Evolutionary conservation across 92 coral and sea anemone genomes (phyloP).

Genomic region (Parazoanthus darwini): DNA sequence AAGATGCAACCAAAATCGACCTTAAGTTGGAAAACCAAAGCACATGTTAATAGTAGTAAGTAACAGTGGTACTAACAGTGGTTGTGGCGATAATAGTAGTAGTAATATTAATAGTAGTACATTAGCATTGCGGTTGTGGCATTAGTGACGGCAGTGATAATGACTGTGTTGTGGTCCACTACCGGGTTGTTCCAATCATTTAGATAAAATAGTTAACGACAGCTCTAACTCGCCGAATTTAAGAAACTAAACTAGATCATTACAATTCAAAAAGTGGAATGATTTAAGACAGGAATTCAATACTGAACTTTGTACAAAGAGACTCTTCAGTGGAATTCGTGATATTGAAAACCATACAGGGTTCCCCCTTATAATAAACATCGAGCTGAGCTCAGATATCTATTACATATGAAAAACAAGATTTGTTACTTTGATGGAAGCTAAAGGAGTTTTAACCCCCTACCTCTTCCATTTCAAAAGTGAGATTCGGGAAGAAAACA

Average conservation of each 20-base stretch:
- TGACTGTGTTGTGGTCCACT: neutral
- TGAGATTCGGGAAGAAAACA: slow-evolving; percentile 93
- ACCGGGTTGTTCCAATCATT: no score
- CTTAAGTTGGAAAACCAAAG: slow-evolving; percentile 32
- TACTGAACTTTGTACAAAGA: no score
- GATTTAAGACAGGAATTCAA: no score
- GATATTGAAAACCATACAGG: no score
- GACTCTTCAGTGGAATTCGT: no score
- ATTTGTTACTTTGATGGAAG: neutral
- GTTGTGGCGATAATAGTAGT: neutral
- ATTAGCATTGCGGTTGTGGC: neutral
- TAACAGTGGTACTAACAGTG: no score
- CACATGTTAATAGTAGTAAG: neutral
- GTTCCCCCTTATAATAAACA: neutral
- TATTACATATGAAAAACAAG: neutral
- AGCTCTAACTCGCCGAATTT: no score
- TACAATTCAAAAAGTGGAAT: no score
- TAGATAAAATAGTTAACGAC: no score
- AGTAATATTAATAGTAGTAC: neutral
- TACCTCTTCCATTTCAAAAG: slow-evolving; percentile 91
- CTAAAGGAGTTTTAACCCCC: neutral
- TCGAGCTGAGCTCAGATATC: neutral
- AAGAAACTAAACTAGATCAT: no score
- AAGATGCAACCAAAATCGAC: slow-evolving; percentile 98
- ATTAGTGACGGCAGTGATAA: neutral